Conservation (phyloP, 2,888 invertebrate species). For the Hirtodrosophila duncani region DNA sequence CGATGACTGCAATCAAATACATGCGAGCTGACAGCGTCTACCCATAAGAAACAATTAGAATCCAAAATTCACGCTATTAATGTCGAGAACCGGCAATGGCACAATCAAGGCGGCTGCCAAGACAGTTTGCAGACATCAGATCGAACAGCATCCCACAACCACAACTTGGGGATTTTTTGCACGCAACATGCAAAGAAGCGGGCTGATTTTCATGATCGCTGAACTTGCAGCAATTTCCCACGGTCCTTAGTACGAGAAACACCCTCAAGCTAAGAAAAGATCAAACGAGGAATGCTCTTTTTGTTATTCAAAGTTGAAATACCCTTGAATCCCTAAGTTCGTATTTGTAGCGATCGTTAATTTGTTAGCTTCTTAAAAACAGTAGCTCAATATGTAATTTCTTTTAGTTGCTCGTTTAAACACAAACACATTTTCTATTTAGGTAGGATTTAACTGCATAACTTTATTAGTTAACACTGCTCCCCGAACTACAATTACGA, state of each 20-base stretch:
- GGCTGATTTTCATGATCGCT: too few species aligned
- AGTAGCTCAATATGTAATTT: too few species aligned
- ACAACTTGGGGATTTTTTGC: conserved; percentile 20
- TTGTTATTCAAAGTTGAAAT: too few species aligned
- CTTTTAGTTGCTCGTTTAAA: not conserved
- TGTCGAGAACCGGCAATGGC: conserved; percentile 34
- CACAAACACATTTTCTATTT: conserved; percentile 3
- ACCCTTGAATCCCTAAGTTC: too few species aligned
- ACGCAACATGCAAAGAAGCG: conserved; percentile 37
- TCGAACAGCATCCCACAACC: conserved; percentile 24
- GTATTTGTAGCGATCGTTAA: too few species aligned
- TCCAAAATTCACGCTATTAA: conserved; percentile 49
- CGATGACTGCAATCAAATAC: conserved; percentile 43
- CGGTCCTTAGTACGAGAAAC: conserved; percentile 40
- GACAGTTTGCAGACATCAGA: conserved; percentile 22
- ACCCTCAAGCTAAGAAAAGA: conserved; percentile 45
- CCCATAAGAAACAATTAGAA: conserved; percentile 44
- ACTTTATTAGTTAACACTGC: too few species aligned
- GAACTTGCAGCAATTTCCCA: conserved; percentile 45
- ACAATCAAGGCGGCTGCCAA: conserved; percentile 15
- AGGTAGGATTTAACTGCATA: too few species aligned
- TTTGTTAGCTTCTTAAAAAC: too few species aligned
- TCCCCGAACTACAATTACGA: too few species aligned
- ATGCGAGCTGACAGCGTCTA: conserved; percentile 41
- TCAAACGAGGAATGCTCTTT: too few species aligned